Base-by-base conservation (phyloP, 2,888 invertebrate species). In the Chrysomela aeneicollis region DNA sequence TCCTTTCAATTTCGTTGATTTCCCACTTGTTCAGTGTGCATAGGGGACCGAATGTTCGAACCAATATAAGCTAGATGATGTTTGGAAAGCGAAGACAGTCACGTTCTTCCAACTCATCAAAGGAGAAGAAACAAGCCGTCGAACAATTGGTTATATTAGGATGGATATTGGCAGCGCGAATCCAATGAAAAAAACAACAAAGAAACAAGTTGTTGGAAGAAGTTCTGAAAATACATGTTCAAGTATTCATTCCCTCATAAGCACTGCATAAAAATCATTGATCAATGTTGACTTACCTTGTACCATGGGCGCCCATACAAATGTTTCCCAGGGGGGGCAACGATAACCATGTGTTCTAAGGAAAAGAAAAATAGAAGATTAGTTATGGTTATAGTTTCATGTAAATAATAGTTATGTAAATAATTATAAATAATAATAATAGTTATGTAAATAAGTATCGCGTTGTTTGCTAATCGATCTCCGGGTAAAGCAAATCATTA, bases 271-370 rank as follows among this genome's bases (percentile, higher is more conserved):
- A 6, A 42, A 42, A 52, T 51, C 21, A n/a, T 52, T 18, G 47
- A 54, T 12, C 15, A 51, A 12, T 18, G 15, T 42, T 17, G 9
- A 67, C 65, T 64, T 55, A 71, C 70, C 66, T 71, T 68, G 70
- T 71, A 71, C 70, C 70, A 71, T 71, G 68, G 70, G 70, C 67
- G 70, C 68, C 70, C 70, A 70, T 70, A 70, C 70, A 70, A 70
- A 67, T 67, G 65, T 63, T 68, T 71, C 67, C 70, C 70, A 71
- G 70, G 68, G 67, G 67, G 68, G 70, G 65, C 68, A 71, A 70
- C 63, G 68, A 71, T 63, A 67, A 71, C 70, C 70, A 71, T 68
- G 67, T 68, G 68, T 67, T 71, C 70, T 70, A 66, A 30, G 64
- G 52, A 66, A 63, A 26, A 35, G 50, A 61, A 61, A 62, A 54